phyloP scores from a whole-genome alignment of 92 coral and sea anemone species.

The Phenganax marumi region DNA sequence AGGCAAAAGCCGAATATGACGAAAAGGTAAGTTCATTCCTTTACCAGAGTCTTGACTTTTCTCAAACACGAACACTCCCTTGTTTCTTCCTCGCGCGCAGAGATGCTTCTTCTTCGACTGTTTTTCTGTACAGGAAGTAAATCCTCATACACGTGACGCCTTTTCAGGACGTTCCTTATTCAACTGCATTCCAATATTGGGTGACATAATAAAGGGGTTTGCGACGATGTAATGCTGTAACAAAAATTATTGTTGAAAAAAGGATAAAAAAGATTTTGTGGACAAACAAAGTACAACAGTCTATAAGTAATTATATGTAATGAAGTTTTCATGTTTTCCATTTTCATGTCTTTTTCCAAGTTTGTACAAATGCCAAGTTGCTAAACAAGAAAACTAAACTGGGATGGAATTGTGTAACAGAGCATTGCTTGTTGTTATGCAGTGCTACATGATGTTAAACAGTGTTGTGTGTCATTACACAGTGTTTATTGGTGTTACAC shows the following conservation, averaged over 20 bases:
- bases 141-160: constrained; percentile 8
- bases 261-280: background rate
- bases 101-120: constrained; percentile 14
- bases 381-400: no score
- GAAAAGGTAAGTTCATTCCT: constrained; percentile 50
- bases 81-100: background rate
- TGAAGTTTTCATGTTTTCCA: no score
- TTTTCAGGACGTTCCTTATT: background rate
- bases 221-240: no score
- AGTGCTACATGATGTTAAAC: no score
- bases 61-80: constrained; percentile 4
- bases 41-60: constrained; percentile 6
- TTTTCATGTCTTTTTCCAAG: no score
- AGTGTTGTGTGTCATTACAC: no score
- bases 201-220: background rate
- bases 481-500: no score
- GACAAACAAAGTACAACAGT: no score
- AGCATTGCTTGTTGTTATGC: no score
- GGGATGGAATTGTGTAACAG: no score
- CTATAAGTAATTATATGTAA: no score
- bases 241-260: background rate
- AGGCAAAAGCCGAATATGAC: constrained; percentile 49
- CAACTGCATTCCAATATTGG: background rate
- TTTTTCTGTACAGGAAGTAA: constrained; percentile 30
- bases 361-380: no score